Evolutionary conservation across 2,113 vertebrate genomes (phyloP).

Genomic region (Pantherophis guttatus): DNA sequence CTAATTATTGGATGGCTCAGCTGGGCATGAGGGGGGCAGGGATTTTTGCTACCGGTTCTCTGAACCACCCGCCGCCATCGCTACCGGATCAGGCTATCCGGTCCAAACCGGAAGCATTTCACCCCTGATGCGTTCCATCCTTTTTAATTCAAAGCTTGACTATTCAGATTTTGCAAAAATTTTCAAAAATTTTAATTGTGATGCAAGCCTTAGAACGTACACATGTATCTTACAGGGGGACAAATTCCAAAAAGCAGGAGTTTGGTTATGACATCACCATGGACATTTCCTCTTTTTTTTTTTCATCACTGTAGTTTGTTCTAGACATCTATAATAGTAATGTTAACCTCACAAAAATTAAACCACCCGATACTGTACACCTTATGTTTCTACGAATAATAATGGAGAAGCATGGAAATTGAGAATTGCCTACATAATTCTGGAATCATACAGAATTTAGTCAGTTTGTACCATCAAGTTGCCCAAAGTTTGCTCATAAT

Average conservation of each 20-base stretch:
- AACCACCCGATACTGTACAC: not conserved
- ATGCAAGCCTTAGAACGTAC: not conserved
- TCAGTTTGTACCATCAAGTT: not conserved
- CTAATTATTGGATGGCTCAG: too few species aligned
- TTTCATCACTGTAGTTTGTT: not conserved
- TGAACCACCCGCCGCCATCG: too few species aligned
- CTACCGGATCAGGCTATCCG: too few species aligned
- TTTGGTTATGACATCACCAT: not conserved
- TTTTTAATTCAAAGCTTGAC: not conserved
- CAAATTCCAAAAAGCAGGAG: not conserved
- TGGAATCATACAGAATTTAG: not conserved
- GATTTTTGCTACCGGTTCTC: too few species aligned
- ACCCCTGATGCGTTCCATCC: too few species aligned
- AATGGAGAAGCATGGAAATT: not conserved
- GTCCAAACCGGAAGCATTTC: too few species aligned
- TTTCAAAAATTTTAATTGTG: not conserved
- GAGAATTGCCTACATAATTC: not conserved
- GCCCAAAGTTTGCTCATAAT: slow-evolving; percentile 1
- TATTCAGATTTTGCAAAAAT: not conserved
- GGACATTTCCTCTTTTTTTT: not conserved
- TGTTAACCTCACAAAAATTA: not conserved
- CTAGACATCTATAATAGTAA: not conserved
- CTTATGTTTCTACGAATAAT: not conserved
- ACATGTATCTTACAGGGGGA: not conserved
- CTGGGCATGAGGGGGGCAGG: too few species aligned